Evolutionary conservation across 2,888 invertebrate species (phyloP).

Genomic region (Tryphoninae sp.): DNA sequence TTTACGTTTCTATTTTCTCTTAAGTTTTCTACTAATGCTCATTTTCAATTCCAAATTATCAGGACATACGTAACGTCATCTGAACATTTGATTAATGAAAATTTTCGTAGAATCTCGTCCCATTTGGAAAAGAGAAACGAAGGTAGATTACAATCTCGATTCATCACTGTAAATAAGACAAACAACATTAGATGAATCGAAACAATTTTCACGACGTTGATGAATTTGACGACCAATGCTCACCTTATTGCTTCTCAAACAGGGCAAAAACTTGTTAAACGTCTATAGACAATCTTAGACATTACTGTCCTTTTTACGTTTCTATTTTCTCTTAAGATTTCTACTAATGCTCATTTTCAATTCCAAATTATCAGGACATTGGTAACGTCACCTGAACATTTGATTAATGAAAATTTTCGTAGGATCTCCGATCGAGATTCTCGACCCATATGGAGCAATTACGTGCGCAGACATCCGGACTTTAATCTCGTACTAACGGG

Average conservation of each 20-base stretch:
- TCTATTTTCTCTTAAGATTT: too few species aligned
- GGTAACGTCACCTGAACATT: neutral
- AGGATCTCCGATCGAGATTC: conserved; percentile 74
- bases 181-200: neutral
- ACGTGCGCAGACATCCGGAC: conserved; percentile 77
- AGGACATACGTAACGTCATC: neutral
- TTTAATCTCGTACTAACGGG: conserved; percentile 79
- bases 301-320: too few species aligned
- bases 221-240: too few species aligned
- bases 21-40: too few species aligned
- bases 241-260: too few species aligned
- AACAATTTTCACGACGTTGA: neutral
- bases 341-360: too few species aligned
- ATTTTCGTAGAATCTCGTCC: conserved; percentile 72
- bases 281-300: too few species aligned
- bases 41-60: too few species aligned
- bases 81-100: conserved; percentile 19
- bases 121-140: conserved; percentile 47
- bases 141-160: conserved; percentile 61
- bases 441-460: conserved; percentile 77
- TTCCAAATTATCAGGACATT: too few species aligned
- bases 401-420: conserved; percentile 62
- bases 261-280: too few species aligned
- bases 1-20: too few species aligned
- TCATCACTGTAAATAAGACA: neutral